Conservation (phyloP, 1,140 invertebrate genomes). For the Pogonus chalceus region DNA sequence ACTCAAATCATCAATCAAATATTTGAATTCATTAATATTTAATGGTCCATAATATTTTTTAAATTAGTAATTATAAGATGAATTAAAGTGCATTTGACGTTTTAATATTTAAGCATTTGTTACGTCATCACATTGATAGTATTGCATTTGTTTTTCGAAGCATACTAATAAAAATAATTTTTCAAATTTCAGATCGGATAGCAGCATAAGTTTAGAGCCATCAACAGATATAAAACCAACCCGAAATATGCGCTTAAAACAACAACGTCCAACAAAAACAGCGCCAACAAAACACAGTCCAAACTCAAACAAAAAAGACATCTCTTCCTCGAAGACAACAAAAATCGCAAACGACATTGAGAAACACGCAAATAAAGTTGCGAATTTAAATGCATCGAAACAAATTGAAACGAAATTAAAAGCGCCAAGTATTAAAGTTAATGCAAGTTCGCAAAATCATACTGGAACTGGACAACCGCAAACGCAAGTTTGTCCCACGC, state of each 20-base stretch:
- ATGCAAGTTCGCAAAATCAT: background rate
- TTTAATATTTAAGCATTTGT: too few species aligned
- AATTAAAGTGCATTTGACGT: too few species aligned
- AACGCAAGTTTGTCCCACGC: background rate
- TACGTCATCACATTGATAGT: too few species aligned
- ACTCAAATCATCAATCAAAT: too few species aligned
- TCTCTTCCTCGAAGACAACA: conserved; percentile 8
- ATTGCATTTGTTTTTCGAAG: too few species aligned
- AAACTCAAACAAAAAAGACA: conserved; percentile 26
- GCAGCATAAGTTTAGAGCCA: conserved; percentile 30
- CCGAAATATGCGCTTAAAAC: conserved; percentile 25
- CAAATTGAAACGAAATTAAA: conserved; percentile 29
- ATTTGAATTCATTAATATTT: too few species aligned
- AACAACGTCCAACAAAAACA: conserved; percentile 22
- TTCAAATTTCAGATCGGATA: conserved; percentile 22
- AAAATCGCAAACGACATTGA: conserved; percentile 28
- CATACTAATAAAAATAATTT: background rate
- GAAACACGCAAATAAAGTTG: conserved; percentile 32
- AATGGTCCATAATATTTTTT: too few species aligned
- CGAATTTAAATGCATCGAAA: conserved; percentile 25
- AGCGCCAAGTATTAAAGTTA: conserved; percentile 9
- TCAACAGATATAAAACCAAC: conserved; percentile 27
- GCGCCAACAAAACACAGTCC: conserved; percentile 21
- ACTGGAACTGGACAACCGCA: background rate
- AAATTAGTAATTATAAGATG: too few species aligned